These are phyloP conservation scores for Pterois miles DNA, from an alignment of 2,797 vertebrate species.

Conservation along the genomic window DNA sequence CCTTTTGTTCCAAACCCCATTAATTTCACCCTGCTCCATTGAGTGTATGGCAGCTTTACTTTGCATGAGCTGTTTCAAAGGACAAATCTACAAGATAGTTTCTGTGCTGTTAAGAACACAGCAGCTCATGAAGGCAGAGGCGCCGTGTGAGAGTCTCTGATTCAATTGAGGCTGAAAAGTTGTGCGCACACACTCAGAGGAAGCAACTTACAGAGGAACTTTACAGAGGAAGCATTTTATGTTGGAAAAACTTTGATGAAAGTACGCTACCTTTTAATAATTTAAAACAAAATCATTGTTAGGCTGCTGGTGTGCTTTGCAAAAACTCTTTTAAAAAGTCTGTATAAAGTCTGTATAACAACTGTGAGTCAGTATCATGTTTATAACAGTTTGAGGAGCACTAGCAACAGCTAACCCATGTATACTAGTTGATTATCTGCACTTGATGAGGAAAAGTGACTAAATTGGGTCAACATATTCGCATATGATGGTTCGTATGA, in stretches of 20 bases:
- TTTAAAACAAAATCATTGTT: slow-evolving; percentile 38
- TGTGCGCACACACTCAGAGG: slow-evolving; percentile 11
- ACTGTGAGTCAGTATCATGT: background rate
- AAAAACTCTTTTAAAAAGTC: background rate
- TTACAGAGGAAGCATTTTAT: slow-evolving; percentile 27
- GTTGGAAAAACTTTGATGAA: slow-evolving; percentile 44
- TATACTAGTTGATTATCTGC: background rate
- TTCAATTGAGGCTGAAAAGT: slow-evolving; percentile 27
- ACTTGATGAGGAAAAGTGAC: background rate
- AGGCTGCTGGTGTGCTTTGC: slow-evolving; percentile 6
- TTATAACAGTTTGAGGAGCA: background rate
- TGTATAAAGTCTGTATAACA: slow-evolving; percentile 2
- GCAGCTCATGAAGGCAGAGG: slow-evolving; percentile 5
- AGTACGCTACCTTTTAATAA: slow-evolving; percentile 25
- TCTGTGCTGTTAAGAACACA: slow-evolving; percentile 41
- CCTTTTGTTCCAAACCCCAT: slow-evolving; percentile 69
- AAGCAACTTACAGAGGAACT: slow-evolving; percentile 9
- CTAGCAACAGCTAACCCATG: background rate
- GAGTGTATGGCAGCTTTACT: slow-evolving; percentile 28
- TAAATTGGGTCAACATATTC: background rate
- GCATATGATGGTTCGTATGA: background rate
- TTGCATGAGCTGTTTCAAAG: slow-evolving; percentile 45
- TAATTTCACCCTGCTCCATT: slow-evolving; percentile 58
- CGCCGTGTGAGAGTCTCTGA: slow-evolving; percentile 12
- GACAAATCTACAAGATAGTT: slow-evolving; percentile 54